These are phyloP conservation scores for Embidobia sp. DNA, from an alignment of 2,888 invertebrate species.

Conservation along the genomic window DNA sequence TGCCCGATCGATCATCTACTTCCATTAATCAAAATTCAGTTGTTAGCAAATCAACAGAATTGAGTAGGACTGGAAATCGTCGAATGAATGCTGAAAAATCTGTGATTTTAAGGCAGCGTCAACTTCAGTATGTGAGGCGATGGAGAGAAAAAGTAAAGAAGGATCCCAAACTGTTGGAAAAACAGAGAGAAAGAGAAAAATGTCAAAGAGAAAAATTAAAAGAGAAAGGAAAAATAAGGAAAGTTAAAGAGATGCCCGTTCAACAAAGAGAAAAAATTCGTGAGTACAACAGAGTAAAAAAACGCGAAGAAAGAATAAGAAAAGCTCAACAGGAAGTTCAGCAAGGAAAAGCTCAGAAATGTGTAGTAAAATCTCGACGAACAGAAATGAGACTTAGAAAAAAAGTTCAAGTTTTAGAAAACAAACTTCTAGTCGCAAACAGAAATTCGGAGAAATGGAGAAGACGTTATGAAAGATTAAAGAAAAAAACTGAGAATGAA, in stretches of 20 bases:
- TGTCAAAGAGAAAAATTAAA: background rate
- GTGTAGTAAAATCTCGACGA: too few species aligned
- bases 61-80: too few species aligned
- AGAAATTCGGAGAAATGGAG: conserved; percentile 1
- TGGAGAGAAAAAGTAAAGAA: too few species aligned
- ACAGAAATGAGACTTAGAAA: conserved; percentile 30
- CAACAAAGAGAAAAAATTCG: conserved; percentile 15
- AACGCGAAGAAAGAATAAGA: conserved; percentile 15
- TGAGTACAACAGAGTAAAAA: conserved; percentile 9
- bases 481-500: too few species aligned
- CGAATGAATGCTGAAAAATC: too few species aligned
- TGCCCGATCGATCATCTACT: too few species aligned
- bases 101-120: too few species aligned
- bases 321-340: background rate
- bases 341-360: background rate
- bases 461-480: too few species aligned
- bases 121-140: too few species aligned
- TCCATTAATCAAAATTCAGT: too few species aligned
- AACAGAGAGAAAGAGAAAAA: too few species aligned
- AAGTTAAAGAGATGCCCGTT: background rate
- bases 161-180: too few species aligned
- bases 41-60: background rate
- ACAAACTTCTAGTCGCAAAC: conserved; percentile 16
- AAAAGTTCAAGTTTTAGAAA: conserved; percentile 2
- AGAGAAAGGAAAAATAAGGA: background rate